Conservation (phyloP, 2,888 invertebrate genomes). For the Drosophila peninsularis region DNA sequence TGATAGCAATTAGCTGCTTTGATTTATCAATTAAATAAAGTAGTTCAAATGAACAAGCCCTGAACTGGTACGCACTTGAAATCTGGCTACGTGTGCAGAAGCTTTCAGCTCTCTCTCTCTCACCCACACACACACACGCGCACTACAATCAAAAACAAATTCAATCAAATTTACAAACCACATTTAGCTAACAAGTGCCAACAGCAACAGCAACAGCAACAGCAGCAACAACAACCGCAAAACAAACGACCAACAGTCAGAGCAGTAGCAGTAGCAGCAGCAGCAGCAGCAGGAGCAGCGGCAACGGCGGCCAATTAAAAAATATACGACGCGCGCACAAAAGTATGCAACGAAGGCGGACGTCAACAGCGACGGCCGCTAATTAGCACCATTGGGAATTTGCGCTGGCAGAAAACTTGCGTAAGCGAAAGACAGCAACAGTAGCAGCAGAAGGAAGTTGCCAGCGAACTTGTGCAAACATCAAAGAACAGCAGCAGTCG, state of each 20-base stretch:
- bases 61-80: not conserved
- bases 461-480: constrained; percentile 74
- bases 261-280: constrained; percentile 25
- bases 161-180: constrained; percentile 57
- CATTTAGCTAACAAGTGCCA: constrained; percentile 52
- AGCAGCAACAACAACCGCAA: constrained; percentile 17
- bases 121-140: constrained; percentile 1
- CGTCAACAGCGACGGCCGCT: constrained; percentile 75
- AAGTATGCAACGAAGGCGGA: constrained; percentile 59
- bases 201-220: constrained; percentile 26
- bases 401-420: constrained; percentile 46
- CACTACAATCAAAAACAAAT: constrained; percentile 45
- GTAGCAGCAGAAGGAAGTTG: constrained; percentile 31
- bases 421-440: constrained; percentile 33
- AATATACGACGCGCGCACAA: constrained; percentile 67
- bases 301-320: constrained; percentile 67
- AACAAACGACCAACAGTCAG: constrained; percentile 22
- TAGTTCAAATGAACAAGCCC: not conserved
- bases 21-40: not conserved
- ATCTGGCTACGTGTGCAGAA: constrained; percentile 5
- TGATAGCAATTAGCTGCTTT: not conserved
- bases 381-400: constrained; percentile 85
- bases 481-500: constrained; percentile 64
- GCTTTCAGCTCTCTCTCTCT: not conserved
- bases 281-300: constrained; percentile 29